Evolutionary conservation across 2,113 vertebrate genomes (phyloP).

Genomic region (Propithecus coquereli): DNA sequence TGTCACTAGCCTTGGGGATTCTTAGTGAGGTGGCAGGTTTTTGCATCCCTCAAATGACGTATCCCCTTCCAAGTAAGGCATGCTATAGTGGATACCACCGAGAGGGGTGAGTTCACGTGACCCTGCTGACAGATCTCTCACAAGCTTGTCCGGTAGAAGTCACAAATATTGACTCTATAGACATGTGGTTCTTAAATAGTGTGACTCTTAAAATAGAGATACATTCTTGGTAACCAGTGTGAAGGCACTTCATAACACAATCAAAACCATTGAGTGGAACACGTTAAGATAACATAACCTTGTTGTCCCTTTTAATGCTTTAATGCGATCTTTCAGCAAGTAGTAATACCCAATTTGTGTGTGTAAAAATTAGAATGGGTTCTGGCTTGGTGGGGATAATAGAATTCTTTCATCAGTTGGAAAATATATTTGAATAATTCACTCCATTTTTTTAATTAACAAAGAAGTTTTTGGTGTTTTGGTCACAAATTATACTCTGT

Average conservation of each 20-base stretch:
- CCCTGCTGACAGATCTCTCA: constrained; percentile 42
- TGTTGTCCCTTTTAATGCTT: constrained; percentile 22
- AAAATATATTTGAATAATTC: constrained; percentile 51
- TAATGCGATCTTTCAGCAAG: constrained; percentile 36
- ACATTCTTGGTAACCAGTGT: not conserved
- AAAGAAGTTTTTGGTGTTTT: not conserved
- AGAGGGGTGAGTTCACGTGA: constrained; percentile 22
- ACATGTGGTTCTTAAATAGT: not conserved
- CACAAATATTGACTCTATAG: constrained; percentile 48
- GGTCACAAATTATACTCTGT: not conserved
- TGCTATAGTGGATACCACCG: not conserved
- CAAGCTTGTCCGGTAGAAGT: constrained; percentile 27
- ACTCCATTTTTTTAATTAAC: not conserved
- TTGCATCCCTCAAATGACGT: no score
- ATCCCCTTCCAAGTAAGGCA: not conserved
- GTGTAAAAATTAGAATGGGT: not conserved
- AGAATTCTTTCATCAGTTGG: constrained; percentile 57
- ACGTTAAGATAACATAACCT: constrained; percentile 24
- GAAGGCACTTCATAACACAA: not conserved
- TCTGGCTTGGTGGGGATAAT: constrained; percentile 16
- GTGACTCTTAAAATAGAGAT: constrained; percentile 25
- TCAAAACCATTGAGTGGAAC: not conserved
- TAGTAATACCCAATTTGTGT: not conserved
- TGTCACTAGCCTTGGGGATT: not conserved
- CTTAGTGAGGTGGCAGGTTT: not conserved